Percentiles rank a stretch among this genome's conserved stretches.
phyloP scores from a whole-genome alignment of 2,797 vertebrate genomes.

The Helarctos malayanus region DNA sequence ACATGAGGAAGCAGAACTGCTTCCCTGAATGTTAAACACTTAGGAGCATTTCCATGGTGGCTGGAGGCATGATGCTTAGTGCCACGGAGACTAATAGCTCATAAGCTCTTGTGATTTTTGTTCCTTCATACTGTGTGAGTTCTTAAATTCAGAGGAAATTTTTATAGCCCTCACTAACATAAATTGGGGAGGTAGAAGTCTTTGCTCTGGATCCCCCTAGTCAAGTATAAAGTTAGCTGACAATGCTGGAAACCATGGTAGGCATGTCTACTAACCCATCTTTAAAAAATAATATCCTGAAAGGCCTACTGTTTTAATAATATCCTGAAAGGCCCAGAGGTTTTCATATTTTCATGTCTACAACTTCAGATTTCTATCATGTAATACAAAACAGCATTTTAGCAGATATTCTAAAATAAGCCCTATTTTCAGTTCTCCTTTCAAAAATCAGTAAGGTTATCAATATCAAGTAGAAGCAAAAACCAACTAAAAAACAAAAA shows the following conservation, averaged over 20 bases:
- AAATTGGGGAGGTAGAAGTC: background rate
- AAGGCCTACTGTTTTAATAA: background rate
- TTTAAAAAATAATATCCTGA: background rate
- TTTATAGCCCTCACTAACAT: conserved; percentile 20
- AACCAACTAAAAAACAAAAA: background rate
- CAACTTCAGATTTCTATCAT: conserved; percentile 28
- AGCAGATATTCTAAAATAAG: conserved; percentile 40
- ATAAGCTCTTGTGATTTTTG: background rate
- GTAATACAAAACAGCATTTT: conserved; percentile 39
- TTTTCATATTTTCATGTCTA: conserved; percentile 1
- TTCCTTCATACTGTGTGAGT: background rate
- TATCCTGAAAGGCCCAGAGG: background rate
- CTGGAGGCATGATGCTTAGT: background rate
- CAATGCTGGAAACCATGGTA: background rate
- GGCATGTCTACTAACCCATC: background rate
- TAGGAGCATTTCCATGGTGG: background rate
- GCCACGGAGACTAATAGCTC: background rate
- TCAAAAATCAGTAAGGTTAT: conserved; percentile 4
- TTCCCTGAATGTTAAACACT: background rate
- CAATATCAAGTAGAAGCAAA: conserved; percentile 29
- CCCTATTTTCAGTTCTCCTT: conserved; percentile 28
- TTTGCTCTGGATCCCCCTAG: background rate
- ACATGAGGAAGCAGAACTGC: background rate
- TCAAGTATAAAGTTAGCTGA: background rate
- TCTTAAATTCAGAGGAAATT: background rate